A percentile compares a stretch with the other conserved stretches of the same genome.
Conservation (phyloP, 2,888 invertebrate species). For the Celastrina argiolus region DNA sequence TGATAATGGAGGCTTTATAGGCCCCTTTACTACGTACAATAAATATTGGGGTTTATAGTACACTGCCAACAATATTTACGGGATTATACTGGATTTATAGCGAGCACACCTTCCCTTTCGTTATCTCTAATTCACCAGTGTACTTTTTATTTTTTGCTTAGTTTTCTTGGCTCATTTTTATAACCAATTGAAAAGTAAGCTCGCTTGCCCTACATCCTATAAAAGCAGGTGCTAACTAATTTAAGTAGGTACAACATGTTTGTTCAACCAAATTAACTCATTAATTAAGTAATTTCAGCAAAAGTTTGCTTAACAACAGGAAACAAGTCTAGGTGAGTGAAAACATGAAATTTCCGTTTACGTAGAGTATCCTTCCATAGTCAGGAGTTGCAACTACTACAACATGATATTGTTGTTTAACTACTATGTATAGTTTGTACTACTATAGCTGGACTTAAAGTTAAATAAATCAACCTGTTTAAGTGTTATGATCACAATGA, state of each 20-base stretch:
- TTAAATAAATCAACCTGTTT: too few relatives aligned
- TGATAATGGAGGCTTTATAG: conserved; percentile 24
- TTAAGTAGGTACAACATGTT: neutral
- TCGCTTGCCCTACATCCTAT: too few relatives aligned
- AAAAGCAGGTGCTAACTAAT: neutral
- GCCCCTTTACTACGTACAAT: conserved; percentile 20
- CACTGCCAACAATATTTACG: conserved; percentile 17
- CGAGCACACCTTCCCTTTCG: conserved; percentile 8
- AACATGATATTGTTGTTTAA: too few relatives aligned
- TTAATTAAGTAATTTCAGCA: neutral
- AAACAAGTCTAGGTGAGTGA: neutral
- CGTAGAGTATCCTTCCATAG: neutral
- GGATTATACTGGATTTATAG: conserved; percentile 9
- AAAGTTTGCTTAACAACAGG: neutral
- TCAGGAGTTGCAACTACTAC: neutral
- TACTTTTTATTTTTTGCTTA: neutral
- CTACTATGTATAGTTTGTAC: too few relatives aligned
- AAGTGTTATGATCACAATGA: too few relatives aligned
- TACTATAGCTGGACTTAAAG: too few relatives aligned
- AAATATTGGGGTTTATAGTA: conserved; percentile 21
- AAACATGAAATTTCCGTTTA: neutral
- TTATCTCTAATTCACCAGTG: neutral
- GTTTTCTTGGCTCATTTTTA: neutral
- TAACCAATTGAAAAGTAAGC: too few relatives aligned
- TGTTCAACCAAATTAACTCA: neutral